Percentiles rank a stretch among this genome's conserved stretches.
Evolutionary conservation across 1,140 invertebrate genomes (phyloP).

Genomic region (Scaptomyza pallida): DNA sequence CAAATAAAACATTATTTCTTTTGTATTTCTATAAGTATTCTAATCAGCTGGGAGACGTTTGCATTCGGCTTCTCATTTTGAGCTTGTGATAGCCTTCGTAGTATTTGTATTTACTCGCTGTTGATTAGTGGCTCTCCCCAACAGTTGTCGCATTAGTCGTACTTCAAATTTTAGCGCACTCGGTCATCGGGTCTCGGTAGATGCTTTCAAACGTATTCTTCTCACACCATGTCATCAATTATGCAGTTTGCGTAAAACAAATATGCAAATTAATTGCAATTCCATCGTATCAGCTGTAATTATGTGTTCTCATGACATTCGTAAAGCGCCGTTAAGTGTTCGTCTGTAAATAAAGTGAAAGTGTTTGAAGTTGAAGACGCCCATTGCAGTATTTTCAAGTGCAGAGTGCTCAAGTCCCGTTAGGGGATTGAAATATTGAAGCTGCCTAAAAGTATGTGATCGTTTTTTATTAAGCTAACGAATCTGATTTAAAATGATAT

Average conservation of each 20-base stretch:
- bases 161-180: constrained; percentile 54
- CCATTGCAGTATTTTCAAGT: not conserved
- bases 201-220: not conserved
- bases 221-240: not conserved
- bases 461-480: not conserved
- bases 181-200: constrained; percentile 42
- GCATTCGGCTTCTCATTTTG: constrained; percentile 48
- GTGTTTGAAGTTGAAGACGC: not conserved
- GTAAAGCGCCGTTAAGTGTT: not conserved
- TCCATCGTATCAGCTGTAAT: not conserved
- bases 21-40: constrained; percentile 60
- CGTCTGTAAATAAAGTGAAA: not conserved
- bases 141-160: constrained; percentile 53
- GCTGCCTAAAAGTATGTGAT: constrained; percentile 63
- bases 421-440: not conserved
- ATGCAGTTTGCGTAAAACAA: not conserved
- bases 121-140: constrained; percentile 61
- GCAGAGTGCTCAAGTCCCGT: not conserved
- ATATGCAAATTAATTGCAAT: not conserved
- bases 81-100: constrained; percentile 66
- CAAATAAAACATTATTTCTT: constrained; percentile 51
- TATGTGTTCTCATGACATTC: not conserved
- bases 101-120: constrained; percentile 55
- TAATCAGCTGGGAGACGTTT: constrained; percentile 60
- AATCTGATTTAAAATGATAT: not conserved